Evolutionary conservation across 2,888 invertebrate genomes (phyloP).

Genomic region (Cerastis rubricosa): DNA sequence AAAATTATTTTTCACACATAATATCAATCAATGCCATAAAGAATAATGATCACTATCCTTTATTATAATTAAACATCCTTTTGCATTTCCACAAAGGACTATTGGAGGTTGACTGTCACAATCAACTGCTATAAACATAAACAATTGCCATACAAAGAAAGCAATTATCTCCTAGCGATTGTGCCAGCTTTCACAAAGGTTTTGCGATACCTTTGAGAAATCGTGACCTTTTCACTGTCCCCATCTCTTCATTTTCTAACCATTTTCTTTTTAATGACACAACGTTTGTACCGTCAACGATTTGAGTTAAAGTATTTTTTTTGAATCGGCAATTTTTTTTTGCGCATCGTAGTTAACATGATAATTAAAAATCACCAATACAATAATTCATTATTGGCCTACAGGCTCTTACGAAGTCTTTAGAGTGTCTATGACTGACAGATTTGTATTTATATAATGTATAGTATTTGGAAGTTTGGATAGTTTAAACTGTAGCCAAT

Average conservation of each 20-base stretch:
- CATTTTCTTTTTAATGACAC: neutral
- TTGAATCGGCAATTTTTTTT: neutral
- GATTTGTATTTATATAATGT: neutral
- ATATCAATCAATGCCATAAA: neutral
- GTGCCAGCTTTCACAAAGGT: slow-evolving; percentile 32
- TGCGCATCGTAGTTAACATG: neutral
- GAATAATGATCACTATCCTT: neutral
- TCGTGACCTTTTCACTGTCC: slow-evolving; percentile 18
- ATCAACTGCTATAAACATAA: slow-evolving; percentile 20
- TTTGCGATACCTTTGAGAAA: slow-evolving; percentile 19
- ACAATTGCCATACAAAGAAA: slow-evolving; percentile 42
- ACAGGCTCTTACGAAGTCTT: neutral
- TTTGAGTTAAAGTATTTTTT: neutral
- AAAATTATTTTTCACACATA: neutral
- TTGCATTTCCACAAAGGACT: slow-evolving; percentile 9
- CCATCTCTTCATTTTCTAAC: slow-evolving; percentile 22
- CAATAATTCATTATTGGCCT: neutral
- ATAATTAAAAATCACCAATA: neutral
- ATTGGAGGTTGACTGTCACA: slow-evolving; percentile 8
- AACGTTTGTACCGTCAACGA: neutral
- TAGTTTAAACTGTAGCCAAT: neutral
- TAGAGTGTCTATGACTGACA: neutral
- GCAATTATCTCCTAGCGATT: slow-evolving; percentile 36
- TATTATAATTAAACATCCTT: slow-evolving; percentile 17
- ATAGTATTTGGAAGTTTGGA: neutral